Evolutionary conservation across 1,140 invertebrate genomes (phyloP).

Genomic region (Cydia splendana): DNA sequence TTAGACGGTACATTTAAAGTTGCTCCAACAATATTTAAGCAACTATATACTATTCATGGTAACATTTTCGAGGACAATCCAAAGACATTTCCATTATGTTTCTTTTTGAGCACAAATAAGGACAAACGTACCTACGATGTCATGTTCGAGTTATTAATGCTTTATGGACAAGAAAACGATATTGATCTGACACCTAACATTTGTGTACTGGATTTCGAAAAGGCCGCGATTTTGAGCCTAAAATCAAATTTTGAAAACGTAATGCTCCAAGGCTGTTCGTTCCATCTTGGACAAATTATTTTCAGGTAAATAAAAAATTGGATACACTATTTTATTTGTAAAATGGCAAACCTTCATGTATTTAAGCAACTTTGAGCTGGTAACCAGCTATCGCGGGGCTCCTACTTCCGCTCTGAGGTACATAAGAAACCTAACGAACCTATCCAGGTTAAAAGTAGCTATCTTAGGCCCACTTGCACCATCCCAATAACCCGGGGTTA

Average conservation of each 20-base stretch:
- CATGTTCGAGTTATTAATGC: background rate
- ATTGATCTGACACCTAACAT: background rate
- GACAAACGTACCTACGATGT: conserved; percentile 5
- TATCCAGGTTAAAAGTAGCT: too few relatives aligned
- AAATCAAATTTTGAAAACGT: background rate
- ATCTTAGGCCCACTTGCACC: too few relatives aligned
- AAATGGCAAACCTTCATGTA: too few relatives aligned
- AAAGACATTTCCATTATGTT: background rate
- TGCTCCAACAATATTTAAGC: too few relatives aligned
- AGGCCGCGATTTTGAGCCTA: background rate
- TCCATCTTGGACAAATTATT: too few relatives aligned
- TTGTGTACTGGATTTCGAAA: background rate
- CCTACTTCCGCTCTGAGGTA: too few relatives aligned
- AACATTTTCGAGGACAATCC: background rate
- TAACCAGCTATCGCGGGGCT: too few relatives aligned
- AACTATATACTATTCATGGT: background rate
- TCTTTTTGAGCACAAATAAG: background rate
- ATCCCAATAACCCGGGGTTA: too few relatives aligned
- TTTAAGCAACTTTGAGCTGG: too few relatives aligned
- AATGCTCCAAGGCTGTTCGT: background rate
- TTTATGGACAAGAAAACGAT: background rate
- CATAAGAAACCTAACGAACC: too few relatives aligned
- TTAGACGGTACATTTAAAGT: too few relatives aligned
- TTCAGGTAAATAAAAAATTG: background rate
- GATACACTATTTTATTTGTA: background rate